phyloP scores from a whole-genome alignment of 2,797 vertebrate species.

The Catostomus latipinnis region DNA sequence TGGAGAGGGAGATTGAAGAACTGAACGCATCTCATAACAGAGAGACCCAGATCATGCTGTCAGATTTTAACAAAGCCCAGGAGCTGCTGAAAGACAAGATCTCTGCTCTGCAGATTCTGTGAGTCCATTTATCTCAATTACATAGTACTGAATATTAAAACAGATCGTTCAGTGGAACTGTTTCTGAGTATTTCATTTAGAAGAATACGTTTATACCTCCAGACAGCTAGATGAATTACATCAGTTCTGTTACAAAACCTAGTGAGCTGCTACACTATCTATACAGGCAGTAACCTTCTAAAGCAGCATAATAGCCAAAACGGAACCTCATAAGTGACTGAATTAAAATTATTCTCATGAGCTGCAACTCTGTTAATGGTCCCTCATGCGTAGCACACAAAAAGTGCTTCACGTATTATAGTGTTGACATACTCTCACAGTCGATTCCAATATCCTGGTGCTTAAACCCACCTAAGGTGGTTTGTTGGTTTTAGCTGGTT shows the following conservation, averaged over 20 bases:
- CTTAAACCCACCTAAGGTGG: too few relatives aligned
- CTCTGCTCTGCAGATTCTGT: slow-evolving; percentile 87
- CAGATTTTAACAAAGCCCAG: slow-evolving; percentile 97
- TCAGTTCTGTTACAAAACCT: not conserved
- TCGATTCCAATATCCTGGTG: too few relatives aligned
- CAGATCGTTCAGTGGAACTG: slow-evolving; percentile 9
- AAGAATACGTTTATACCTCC: not conserved
- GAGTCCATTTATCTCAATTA: slow-evolving; percentile 50
- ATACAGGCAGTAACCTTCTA: not conserved
- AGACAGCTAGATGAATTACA: not conserved
- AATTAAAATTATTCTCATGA: not conserved
- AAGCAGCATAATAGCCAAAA: not conserved
- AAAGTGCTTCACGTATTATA: too few relatives aligned
- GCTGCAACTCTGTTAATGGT: too few relatives aligned
- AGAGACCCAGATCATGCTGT: slow-evolving; percentile 79
- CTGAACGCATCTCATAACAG: slow-evolving; percentile 71
- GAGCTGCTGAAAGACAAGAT: slow-evolving; percentile 98
- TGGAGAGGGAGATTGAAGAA: slow-evolving; percentile 77
- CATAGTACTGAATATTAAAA: slow-evolving; percentile 12
- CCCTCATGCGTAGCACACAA: too few relatives aligned
- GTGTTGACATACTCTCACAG: too few relatives aligned
- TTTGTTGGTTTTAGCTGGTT: too few relatives aligned
- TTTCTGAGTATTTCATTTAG: not conserved
- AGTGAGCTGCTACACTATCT: not conserved
- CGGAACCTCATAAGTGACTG: not conserved